Conservation (phyloP, 2,113 vertebrate species). For the Notothenia coriiceps region DNA sequence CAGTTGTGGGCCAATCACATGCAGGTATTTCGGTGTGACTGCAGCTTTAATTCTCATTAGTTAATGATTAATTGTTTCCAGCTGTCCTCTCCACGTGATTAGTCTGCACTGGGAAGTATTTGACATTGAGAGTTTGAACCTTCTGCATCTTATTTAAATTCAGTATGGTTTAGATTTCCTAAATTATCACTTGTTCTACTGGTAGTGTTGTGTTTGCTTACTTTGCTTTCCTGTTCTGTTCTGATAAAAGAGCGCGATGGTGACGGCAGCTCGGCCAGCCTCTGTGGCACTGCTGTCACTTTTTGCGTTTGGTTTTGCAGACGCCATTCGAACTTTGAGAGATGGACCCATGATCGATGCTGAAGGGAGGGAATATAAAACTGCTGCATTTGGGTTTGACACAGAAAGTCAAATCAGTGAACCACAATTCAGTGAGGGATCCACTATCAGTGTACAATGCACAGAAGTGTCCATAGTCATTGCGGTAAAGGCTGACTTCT, state of each 20-base stretch:
- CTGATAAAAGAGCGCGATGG: not conserved
- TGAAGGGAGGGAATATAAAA: slow-evolving; percentile 38
- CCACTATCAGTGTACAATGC: slow-evolving; percentile 43
- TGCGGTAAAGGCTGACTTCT: slow-evolving; percentile 30
- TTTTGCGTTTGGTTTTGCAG: not conserved
- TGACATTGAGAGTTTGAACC: not conserved
- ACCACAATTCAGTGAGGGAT: accelerated
- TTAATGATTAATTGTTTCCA: slow-evolving; percentile 31
- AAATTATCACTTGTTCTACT: not conserved
- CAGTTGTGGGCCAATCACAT: slow-evolving; percentile 3
- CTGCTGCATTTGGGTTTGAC: not conserved
- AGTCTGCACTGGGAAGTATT: not conserved
- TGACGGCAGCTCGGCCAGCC: not conserved
- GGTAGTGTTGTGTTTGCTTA: not conserved
- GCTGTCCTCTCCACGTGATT: slow-evolving; percentile 43
- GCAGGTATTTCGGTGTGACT: slow-evolving; percentile 5
- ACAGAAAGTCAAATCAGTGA: not conserved
- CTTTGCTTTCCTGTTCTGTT: not conserved
- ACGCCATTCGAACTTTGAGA: slow-evolving; percentile 44
- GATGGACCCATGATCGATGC: slow-evolving; percentile 17
- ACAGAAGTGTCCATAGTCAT: slow-evolving; percentile 46
- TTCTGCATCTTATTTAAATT: not conserved
- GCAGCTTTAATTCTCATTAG: not conserved
- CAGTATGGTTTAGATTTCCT: not conserved
- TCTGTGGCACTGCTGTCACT: slow-evolving; percentile 14